Percentiles rank a stretch among this genome's conserved stretches.
phyloP scores from a whole-genome alignment of 2,888 invertebrate genomes.

The Pheosia tremula region DNA sequence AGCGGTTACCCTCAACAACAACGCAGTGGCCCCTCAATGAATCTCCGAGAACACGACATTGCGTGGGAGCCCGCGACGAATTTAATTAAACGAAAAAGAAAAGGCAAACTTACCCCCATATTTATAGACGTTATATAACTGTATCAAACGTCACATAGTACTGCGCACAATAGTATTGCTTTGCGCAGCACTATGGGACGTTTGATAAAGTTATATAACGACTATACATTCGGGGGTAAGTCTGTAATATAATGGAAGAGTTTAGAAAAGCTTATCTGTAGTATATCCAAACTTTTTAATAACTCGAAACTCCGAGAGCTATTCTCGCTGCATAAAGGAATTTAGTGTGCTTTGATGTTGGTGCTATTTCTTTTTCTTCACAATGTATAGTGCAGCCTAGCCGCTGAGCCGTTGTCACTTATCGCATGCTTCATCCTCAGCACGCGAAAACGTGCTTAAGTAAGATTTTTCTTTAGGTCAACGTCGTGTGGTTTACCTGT shows the following conservation, averaged over 20 bases:
- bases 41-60: not conserved
- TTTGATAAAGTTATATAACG: no score
- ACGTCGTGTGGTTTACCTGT: slow-evolving; percentile 13
- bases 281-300: no score
- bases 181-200: no score
- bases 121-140: no score
- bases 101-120: not conserved
- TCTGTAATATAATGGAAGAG: no score
- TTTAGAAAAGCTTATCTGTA: no score
- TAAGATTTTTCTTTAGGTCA: slow-evolving; percentile 50
- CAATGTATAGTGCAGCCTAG: slow-evolving; percentile 2
- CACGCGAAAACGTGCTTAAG: slow-evolving; percentile 57
- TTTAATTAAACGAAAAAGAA: slow-evolving; percentile 1
- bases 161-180: no score
- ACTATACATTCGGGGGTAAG: no score
- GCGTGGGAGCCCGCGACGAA: not conserved
- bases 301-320: no score
- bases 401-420: slow-evolving; percentile 12
- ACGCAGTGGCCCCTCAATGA: no score
- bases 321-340: not conserved
- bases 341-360: not conserved
- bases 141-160: no score
- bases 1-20: no score
- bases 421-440: slow-evolving; percentile 44
- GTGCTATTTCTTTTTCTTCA: not conserved